Conservation (phyloP, 2,888 invertebrate species). For the Lasioglossum calceatum region DNA sequence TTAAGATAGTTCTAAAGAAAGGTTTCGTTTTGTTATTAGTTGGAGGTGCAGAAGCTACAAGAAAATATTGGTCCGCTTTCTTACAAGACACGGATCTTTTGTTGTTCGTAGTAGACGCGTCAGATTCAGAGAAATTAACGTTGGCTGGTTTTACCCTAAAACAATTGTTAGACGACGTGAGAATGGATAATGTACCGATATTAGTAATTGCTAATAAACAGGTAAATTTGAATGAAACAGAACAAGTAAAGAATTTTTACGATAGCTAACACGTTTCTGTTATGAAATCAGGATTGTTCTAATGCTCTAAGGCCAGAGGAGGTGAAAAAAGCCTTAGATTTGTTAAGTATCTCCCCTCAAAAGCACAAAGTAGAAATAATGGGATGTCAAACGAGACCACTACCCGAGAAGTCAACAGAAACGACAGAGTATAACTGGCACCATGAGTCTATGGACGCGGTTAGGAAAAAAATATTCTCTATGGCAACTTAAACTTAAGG, state of each 20-base stretch:
- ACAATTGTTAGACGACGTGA: slow-evolving; percentile 81
- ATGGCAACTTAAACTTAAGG: slow-evolving; percentile 68
- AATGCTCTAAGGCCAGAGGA: slow-evolving; percentile 79
- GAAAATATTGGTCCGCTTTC: slow-evolving; percentile 82
- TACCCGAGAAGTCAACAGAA: slow-evolving; percentile 64
- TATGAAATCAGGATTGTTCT: slow-evolving; percentile 77
- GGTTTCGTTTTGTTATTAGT: slow-evolving; percentile 70
- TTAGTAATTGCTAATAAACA: slow-evolving; percentile 84
- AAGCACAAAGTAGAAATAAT: slow-evolving; percentile 82
- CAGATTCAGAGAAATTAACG: slow-evolving; percentile 79
- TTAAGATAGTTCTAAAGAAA: not conserved
- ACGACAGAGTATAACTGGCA: slow-evolving; percentile 69
- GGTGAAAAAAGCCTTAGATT: slow-evolving; percentile 82
- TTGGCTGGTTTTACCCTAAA: slow-evolving; percentile 80
- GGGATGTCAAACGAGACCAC: slow-evolving; percentile 78
- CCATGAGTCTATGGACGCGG: slow-evolving; percentile 74
- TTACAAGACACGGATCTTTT: slow-evolving; percentile 84
- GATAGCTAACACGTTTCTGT: slow-evolving; percentile 14
- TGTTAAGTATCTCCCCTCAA: slow-evolving; percentile 81
- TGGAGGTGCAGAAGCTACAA: slow-evolving; percentile 80
- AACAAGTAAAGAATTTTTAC: not conserved
- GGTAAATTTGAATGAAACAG: slow-evolving; percentile 66
- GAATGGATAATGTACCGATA: slow-evolving; percentile 82
- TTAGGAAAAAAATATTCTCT: slow-evolving; percentile 77
- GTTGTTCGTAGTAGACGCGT: slow-evolving; percentile 83